Conservation (phyloP, 2,888 invertebrate species). For the Troides aeacus region DNA sequence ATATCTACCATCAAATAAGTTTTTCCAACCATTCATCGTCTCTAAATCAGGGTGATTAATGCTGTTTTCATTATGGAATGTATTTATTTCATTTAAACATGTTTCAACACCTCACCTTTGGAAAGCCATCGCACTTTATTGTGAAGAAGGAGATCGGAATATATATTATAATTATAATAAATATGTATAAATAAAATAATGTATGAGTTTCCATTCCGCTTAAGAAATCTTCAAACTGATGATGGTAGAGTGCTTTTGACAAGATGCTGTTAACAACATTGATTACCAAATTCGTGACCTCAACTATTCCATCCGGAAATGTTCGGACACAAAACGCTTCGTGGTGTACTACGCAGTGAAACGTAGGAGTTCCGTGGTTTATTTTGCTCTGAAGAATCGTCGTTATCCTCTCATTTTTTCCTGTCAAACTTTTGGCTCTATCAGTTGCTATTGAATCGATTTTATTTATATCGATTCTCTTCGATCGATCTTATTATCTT, state of each 20-base stretch:
- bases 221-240: neutral
- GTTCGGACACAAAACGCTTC: constrained; percentile 4
- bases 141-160: neutral
- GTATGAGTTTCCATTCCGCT: neutral
- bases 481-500: too few relatives aligned
- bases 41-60: neutral
- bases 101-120: neutral
- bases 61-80: neutral
- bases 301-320: neutral
- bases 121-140: neutral
- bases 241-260: neutral
- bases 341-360: constrained; percentile 1
- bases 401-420: neutral
- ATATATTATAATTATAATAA: too few relatives aligned
- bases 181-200: too few relatives aligned
- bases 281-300: neutral
- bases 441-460: too few relatives aligned
- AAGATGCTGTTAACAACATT: constrained; percentile 3
- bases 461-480: too few relatives aligned
- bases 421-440: too few relatives aligned
- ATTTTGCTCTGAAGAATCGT: neutral
- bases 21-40: neutral
- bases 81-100: neutral
- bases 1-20: neutral
- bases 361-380: constrained; percentile 1